Conservation (phyloP, 2,797 vertebrate species). For the Myotis daubentonii region DNA sequence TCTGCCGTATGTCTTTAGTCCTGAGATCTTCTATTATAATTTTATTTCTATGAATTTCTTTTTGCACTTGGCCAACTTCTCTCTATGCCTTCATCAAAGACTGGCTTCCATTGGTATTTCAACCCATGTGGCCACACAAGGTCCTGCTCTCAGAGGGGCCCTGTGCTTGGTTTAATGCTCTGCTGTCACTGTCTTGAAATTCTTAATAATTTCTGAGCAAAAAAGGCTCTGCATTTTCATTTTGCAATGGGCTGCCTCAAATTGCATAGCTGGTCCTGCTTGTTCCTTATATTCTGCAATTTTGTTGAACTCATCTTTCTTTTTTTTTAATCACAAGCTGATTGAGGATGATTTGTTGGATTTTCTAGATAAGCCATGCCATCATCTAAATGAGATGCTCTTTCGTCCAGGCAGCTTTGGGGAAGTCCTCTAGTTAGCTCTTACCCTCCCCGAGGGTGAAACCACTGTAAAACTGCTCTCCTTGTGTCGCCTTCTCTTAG, state of each 20-base stretch:
- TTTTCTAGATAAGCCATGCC: slow-evolving; percentile 37
- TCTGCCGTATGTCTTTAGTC: neutral
- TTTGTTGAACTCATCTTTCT: neutral
- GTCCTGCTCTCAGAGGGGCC: neutral
- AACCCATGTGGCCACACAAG: neutral
- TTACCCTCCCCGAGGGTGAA: neutral
- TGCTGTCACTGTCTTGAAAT: neutral
- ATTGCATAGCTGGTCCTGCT: neutral
- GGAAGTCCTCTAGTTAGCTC: neutral
- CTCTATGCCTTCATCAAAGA: neutral
- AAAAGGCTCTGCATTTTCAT: slow-evolving; percentile 2
- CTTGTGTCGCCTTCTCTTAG: slow-evolving; percentile 14
- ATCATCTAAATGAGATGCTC: neutral
- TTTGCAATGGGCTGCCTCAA: neutral
- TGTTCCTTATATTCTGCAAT: neutral
- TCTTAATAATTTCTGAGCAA: neutral
- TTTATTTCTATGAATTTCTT: neutral
- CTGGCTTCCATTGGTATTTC: neutral
- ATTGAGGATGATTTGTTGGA: neutral
- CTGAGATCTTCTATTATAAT: neutral
- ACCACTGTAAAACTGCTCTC: neutral
- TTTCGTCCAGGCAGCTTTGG: neutral
- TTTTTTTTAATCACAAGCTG: neutral
- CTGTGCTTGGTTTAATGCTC: neutral
- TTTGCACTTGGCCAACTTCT: neutral